Conservation (phyloP, 2,113 vertebrate genomes). For the Rissa tridactyla region DNA sequence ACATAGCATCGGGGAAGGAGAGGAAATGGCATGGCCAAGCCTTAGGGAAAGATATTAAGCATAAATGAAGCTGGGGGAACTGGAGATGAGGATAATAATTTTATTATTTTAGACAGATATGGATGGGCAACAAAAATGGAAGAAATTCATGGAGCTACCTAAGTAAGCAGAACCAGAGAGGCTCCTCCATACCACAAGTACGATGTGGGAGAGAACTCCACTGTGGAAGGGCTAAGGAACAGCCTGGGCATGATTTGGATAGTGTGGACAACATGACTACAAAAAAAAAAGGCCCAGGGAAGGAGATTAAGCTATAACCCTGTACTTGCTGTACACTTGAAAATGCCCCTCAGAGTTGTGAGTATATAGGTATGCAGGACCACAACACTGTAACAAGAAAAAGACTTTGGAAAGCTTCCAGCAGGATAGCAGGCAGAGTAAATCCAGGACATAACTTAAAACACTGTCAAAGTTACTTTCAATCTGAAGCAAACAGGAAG, state of each 20-base stretch:
- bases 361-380: not conserved
- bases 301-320: not conserved
- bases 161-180: not conserved
- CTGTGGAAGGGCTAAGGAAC: not conserved
- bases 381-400: not conserved
- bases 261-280: not conserved
- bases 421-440: fast-evolving
- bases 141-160: not conserved
- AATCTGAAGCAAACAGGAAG: not conserved
- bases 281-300: not conserved
- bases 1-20: not conserved
- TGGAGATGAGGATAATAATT: not conserved
- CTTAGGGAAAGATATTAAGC: not conserved
- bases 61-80: not conserved
- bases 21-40: not conserved
- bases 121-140: not conserved
- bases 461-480: not conserved
- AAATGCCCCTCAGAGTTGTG: not conserved
- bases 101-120: not conserved
- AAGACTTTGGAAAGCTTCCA: not conserved
- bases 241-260: not conserved
- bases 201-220: not conserved
- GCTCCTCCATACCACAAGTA: not conserved
- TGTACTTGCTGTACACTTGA: not conserved
- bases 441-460: not conserved